Conservation (phyloP, 2,888 invertebrate genomes). For the Alviniconcha strummeri region DNA sequence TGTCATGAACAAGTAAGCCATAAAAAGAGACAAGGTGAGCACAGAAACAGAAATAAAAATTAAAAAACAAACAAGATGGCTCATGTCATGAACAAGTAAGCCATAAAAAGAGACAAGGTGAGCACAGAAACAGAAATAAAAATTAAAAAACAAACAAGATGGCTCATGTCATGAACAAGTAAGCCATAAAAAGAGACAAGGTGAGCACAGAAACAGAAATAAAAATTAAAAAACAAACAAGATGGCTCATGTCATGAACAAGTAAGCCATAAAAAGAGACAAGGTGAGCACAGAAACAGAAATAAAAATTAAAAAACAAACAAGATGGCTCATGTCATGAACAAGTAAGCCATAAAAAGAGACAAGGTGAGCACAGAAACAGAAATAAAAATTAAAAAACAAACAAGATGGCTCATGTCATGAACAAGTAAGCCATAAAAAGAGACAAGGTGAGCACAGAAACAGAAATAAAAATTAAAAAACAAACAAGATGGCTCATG, state of each 20-base stretch:
- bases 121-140: constrained; percentile 10
- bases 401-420: not conserved
- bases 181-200: not conserved
- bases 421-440: constrained; percentile 4
- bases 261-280: not conserved
- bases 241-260: not conserved
- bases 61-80: no score
- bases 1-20: not conserved
- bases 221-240: no score
- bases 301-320: not conserved
- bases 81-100: constrained; percentile 3
- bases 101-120: not conserved
- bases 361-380: constrained; percentile 9
- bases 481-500: not conserved
- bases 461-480: not conserved
- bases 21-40: not conserved
- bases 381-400: not conserved
- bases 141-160: no score
- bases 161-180: not conserved
- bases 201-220: constrained; percentile 9
- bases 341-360: not conserved
- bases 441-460: constrained; percentile 4
- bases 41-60: not conserved
- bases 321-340: not conserved
- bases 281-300: constrained; percentile 10